A percentile compares a stretch with the other conserved stretches of the same genome.
Conservation (phyloP, 2,113 vertebrate species). For the Nycticorax nycticorax region DNA sequence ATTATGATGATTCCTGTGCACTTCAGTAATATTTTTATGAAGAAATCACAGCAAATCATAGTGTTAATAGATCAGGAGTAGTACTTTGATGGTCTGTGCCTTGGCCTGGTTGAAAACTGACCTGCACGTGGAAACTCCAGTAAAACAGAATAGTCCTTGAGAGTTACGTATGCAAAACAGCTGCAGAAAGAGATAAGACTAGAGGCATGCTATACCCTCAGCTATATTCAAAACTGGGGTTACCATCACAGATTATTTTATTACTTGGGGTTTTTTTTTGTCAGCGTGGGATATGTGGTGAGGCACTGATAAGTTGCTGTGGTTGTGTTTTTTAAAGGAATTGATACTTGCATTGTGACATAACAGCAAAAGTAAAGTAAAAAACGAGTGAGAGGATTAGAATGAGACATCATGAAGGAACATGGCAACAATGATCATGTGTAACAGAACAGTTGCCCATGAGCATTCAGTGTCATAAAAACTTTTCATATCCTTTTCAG, state of each 20-base stretch:
- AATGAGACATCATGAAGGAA: background rate
- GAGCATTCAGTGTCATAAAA: background rate
- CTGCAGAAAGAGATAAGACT: background rate
- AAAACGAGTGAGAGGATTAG: background rate
- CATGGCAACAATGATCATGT: fast-evolving
- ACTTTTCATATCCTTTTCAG: background rate
- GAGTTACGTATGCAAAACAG: background rate
- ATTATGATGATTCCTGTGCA: background rate
- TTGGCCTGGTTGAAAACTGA: background rate
- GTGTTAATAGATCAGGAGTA: background rate
- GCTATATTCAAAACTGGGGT: background rate
- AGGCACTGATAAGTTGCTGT: background rate
- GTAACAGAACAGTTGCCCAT: background rate
- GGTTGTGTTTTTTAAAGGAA: background rate
- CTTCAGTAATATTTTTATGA: background rate
- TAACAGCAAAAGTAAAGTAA: too few relatives aligned
- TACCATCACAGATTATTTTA: background rate
- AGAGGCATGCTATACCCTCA: background rate
- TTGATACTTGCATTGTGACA: too few relatives aligned
- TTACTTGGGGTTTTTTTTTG: background rate
- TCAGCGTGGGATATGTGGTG: background rate
- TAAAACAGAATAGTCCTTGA: background rate
- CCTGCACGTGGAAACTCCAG: background rate
- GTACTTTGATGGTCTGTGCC: background rate
- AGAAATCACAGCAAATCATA: background rate